Conservation (phyloP, 1,140 invertebrate genomes). For the Leptestheria dahalacensis region DNA sequence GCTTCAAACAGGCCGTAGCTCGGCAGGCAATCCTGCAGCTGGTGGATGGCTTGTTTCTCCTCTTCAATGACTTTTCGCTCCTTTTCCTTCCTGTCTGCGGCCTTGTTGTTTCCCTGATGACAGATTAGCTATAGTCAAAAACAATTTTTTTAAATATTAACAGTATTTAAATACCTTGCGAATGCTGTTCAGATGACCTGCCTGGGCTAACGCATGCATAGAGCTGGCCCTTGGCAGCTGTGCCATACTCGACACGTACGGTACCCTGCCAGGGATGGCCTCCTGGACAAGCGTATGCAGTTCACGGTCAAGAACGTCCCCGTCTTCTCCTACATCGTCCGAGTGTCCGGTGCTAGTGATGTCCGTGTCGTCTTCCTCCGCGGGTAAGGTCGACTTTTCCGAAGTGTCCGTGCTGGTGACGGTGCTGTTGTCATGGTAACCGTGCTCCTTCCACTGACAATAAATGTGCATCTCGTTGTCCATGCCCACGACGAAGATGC, state of each 20-base stretch:
- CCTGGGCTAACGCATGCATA: slow-evolving; percentile 10
- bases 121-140: no score
- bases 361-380: slow-evolving; percentile 1
- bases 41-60: neutral
- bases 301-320: slow-evolving; percentile 9
- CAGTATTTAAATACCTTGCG: neutral
- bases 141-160: no score
- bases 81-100: slow-evolving; percentile 3
- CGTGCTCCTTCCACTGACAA: slow-evolving; percentile 82
- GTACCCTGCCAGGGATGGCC: slow-evolving; percentile 10
- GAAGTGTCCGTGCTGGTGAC: neutral
- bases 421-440: neutral
- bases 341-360: neutral
- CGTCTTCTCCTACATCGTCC: slow-evolving; percentile 14
- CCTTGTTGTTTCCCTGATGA: neutral
- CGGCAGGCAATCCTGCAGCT: slow-evolving; percentile 48
- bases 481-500: slow-evolving; percentile 95
- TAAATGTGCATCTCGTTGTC: slow-evolving; percentile 99
- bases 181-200: neutral
- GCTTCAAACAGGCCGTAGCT: slow-evolving; percentile 93
- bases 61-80: neutral
- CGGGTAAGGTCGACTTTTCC: neutral
- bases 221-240: slow-evolving; percentile 16
- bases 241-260: slow-evolving; percentile 15
- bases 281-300: slow-evolving; percentile 11